phyloP scores from a whole-genome alignment of 2,888 invertebrate genomes.

The Willowsia nigromaculata region DNA sequence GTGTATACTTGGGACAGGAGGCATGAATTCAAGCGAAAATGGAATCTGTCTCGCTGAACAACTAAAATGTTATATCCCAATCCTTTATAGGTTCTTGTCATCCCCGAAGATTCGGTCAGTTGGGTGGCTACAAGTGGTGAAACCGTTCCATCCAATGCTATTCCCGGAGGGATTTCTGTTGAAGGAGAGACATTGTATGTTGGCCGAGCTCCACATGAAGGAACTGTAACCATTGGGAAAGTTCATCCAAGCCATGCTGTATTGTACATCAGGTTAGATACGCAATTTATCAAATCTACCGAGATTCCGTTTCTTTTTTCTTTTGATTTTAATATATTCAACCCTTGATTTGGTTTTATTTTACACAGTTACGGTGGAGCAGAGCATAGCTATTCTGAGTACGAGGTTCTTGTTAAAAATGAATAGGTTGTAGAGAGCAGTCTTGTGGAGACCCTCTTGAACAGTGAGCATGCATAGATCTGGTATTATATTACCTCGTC shows the following conservation, averaged over 20 bases:
- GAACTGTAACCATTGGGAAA: constrained; percentile 89
- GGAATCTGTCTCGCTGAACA: background rate
- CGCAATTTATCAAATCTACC: background rate
- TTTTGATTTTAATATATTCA: background rate
- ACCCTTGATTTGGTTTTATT: constrained; percentile 5
- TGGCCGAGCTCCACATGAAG: constrained; percentile 89
- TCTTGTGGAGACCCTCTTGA: background rate
- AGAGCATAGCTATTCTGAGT: constrained; percentile 89
- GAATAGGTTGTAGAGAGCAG: constrained; percentile 43
- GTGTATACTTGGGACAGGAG: no score
- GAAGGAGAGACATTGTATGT: constrained; percentile 89
- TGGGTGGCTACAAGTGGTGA: constrained; percentile 87
- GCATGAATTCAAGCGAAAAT: no score
- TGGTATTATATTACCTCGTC: constrained; percentile 53
- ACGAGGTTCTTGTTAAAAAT: constrained; percentile 86
- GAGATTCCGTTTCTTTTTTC: background rate
- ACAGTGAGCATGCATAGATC: constrained; percentile 34
- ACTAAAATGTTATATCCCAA: background rate
- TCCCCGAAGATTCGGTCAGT: constrained; percentile 82
- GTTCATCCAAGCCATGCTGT: constrained; percentile 91
- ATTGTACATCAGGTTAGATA: constrained; percentile 85
- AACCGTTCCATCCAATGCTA: constrained; percentile 87
- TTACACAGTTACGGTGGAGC: constrained; percentile 64
- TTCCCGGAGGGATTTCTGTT: constrained; percentile 84
- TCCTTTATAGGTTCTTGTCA: constrained; percentile 74